A percentile compares a stretch with the other conserved stretches of the same genome.
These are phyloP conservation scores for Ceriagrion tenellum DNA, from an alignment of 2,888 invertebrate species.

Conservation along the genomic window DNA sequence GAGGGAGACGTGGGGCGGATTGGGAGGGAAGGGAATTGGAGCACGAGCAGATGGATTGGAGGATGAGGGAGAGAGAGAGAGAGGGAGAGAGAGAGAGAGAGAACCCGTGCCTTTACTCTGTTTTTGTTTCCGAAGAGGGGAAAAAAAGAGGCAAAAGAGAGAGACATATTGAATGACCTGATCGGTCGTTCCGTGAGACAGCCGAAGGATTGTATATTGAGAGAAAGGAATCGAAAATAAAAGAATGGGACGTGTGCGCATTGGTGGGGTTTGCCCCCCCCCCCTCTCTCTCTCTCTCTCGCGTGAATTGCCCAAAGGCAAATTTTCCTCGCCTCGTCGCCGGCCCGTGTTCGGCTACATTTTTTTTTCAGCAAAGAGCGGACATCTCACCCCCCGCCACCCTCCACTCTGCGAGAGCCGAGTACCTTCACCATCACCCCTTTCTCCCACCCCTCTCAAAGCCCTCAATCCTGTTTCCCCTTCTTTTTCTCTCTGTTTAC, in stretches of 20 bases:
- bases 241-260: slow-evolving; percentile 40
- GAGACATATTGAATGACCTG: slow-evolving; percentile 47
- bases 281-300: not conserved
- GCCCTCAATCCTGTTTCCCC: not conserved
- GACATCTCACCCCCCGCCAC: not conserved
- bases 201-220: slow-evolving; percentile 50
- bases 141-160: not conserved
- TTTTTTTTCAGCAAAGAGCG: not conserved
- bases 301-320: slow-evolving; percentile 49
- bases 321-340: not conserved
- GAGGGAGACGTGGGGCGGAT: too few species aligned
- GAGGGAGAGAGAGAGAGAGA: too few species aligned
- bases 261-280: not conserved
- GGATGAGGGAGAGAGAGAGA: too few species aligned
- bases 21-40: not conserved
- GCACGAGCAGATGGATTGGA: not conserved
- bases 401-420: not conserved
- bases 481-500: not conserved
- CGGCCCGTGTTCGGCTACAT: slow-evolving; percentile 4
- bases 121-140: not conserved
- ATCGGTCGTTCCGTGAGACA: slow-evolving; percentile 44
- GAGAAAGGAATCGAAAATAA: slow-evolving; percentile 36
- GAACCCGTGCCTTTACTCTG: not conserved
- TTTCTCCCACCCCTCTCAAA: not conserved
- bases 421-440: not conserved